Evolutionary conservation across 2,797 vertebrate genomes (phyloP).

Genomic region (Hipposideros larvatus): DNA sequence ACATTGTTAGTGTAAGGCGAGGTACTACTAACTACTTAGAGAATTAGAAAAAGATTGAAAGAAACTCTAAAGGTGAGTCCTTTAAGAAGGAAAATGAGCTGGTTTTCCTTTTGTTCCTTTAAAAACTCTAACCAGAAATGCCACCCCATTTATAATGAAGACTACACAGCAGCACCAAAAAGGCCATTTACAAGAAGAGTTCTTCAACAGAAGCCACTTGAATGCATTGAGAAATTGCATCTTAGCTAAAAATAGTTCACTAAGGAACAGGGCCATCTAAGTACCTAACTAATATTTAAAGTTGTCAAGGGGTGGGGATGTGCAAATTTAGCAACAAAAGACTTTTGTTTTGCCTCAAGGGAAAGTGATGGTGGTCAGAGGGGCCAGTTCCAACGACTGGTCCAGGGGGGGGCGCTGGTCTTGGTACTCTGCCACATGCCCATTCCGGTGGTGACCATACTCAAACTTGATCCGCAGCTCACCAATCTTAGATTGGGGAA

Average conservation of each 20-base stretch:
- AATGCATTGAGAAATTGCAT: neutral
- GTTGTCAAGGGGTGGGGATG: constrained; percentile 55
- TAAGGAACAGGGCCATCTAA: neutral
- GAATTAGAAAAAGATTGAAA: constrained; percentile 24
- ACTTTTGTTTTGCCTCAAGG: constrained; percentile 81
- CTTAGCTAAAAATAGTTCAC: constrained; percentile 38
- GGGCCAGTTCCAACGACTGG: constrained; percentile 86
- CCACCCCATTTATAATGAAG: constrained; percentile 18
- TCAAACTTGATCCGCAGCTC: constrained; percentile 94
- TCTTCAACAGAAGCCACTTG: neutral
- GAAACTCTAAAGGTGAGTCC: neutral
- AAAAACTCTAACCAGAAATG: constrained; percentile 62
- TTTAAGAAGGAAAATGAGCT: constrained; percentile 6
- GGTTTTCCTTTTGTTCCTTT: constrained; percentile 57
- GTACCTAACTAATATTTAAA: constrained; percentile 47
- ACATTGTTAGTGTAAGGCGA: neutral
- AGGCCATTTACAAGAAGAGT: constrained; percentile 42
- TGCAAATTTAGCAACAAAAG: constrained; percentile 75
- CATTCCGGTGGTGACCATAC: constrained; percentile 93
- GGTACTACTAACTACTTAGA: constrained; percentile 52
- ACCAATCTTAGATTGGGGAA: constrained; percentile 93
- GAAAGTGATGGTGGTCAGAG: constrained; percentile 87
- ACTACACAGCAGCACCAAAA: constrained; percentile 65
- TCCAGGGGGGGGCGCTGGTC: constrained; percentile 83
- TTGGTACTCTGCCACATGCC: constrained; percentile 86